Base-by-base conservation (phyloP, 2,888 invertebrate species). In the Sarcophaga caerulescens region DNA sequence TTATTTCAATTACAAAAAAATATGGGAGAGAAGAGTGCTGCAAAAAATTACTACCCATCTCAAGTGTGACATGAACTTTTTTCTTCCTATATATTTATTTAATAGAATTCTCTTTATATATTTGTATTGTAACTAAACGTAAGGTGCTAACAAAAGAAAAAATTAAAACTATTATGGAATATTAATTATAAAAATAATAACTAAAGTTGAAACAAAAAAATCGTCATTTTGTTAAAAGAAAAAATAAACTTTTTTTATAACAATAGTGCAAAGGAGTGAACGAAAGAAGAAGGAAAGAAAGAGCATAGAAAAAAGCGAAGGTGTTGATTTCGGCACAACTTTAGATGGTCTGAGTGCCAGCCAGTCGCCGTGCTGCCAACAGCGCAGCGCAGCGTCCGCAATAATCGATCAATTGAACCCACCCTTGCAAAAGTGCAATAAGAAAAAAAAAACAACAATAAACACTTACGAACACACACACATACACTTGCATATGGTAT, bases 401-500 rank as follows among this genome's bases (percentile, higher is more conserved):
- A 84, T 77, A 86, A 86, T 86, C 86, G 84, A 86, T 86, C 84
- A 81, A 84, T 84, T 84, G 78, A 86, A 86, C 84, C 86, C 86
- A 86, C 86, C 85, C 85, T 83, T 82, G 79, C 81, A 77, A 84
- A 84, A 78, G 65, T 81, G 79, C 75, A 76, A 19, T 35, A 65
- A 71, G 60, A 75, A 71, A 82, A 52, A 4, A 3, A 62, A 35
- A 76, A 14, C 44, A 23, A 52, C 60, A 60, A 21, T 52, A 60
- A 10, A 63, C 52, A 14, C 47, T 47, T 11, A 66, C 0, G 21
- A 25, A 73, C 25, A 65, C 5, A 80, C 66, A 47, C 57, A 57
- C 45, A 19, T 71, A 82, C 19, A 60, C 19, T 2, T 35, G 8
- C 35, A 8, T 35, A 35, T 35, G 35, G 35, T 10, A 35, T 35